phyloP scores from a whole-genome alignment of 2,888 invertebrate species.

The Cataglyphis cursor region DNA sequence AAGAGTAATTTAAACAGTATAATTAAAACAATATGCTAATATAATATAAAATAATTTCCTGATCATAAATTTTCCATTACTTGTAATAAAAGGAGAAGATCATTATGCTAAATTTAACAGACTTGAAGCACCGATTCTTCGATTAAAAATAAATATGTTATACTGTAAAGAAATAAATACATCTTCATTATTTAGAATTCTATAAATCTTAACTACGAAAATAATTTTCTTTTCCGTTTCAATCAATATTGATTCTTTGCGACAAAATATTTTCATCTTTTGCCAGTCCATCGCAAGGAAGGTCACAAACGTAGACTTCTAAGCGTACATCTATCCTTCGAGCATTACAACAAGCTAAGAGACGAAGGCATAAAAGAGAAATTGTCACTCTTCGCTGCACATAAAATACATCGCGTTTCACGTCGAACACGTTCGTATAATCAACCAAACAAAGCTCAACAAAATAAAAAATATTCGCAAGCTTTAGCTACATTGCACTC shows the following conservation, averaged over 20 bases:
- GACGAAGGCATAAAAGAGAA: slow-evolving; percentile 30
- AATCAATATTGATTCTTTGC: slow-evolving; percentile 8
- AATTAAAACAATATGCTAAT: background rate
- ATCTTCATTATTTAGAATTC: slow-evolving; percentile 36
- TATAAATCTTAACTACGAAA: slow-evolving; percentile 6
- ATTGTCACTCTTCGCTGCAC: slow-evolving; percentile 24
- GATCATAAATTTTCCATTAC: background rate
- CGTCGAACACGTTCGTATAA: slow-evolving; percentile 6
- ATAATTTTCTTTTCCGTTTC: slow-evolving; percentile 29
- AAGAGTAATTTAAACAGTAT: background rate
- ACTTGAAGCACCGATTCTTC: slow-evolving; percentile 18
- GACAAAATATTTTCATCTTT: background rate
- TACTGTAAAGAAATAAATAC: slow-evolving; percentile 70
- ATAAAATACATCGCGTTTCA: background rate
- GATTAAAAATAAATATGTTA: slow-evolving; percentile 68
- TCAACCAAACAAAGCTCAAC: slow-evolving; percentile 21
- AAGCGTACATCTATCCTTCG: slow-evolving; percentile 24
- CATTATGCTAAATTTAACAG: slow-evolving; percentile 9
- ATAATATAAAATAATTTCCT: slow-evolving; percentile 6
- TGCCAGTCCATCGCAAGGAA: background rate
- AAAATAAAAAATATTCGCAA: slow-evolving; percentile 16
- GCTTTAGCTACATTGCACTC: slow-evolving; percentile 21
- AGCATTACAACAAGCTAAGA: slow-evolving; percentile 32
- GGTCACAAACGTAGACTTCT: background rate
- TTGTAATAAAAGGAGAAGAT: background rate